Evolutionary conservation across 2,113 vertebrate genomes (phyloP), one percentile per base, ranked within the genome.

Genomic region (Paracanthobrama guichenoti): DNA sequence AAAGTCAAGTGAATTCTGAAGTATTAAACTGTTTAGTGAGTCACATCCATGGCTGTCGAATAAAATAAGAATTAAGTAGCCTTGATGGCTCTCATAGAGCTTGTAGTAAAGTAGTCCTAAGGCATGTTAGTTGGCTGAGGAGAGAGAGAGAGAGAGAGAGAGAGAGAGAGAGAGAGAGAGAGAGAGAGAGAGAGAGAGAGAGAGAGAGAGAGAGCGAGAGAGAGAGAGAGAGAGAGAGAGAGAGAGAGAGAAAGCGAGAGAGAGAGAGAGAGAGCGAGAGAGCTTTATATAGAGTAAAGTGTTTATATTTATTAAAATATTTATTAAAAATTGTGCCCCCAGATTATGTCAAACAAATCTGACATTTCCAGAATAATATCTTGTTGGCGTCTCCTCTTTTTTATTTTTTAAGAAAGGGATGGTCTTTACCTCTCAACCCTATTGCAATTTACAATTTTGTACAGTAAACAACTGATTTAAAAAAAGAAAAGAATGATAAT

Each of bases 41-140:
- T 80, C 42, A 48, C 42, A 46, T 80, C 57, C 24, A 16, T 48
- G 16, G 24, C 16, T 26, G n/a, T 66, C 24, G 3, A 80, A 42
- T 79, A 81, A 71, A 84, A 82, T 66, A 84, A 84, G 86, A 88
- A 90, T 69, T 81, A 64, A 48, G 48, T 64, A 59, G 77, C 46
- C 39, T 55, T 81, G 28, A 81, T 48, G 78, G 57, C 22, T 73
- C 48, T 46, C 71, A 26, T 39, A 48, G 24, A 80, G 59, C n/a
- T 50, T 26, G 39, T 60, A 78, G 55, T 26, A 73, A 64, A 66
- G 35, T 24, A 35, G 24, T 67, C 46, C 60, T 16, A 64, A 48
- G 42, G 77, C 55, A 78, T 42, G 59, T 53, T 57, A 74, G 75
- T 71, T 76, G 16, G 59, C 69, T 39, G 77, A 83, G 10, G 44